phyloP scores from a whole-genome alignment of 2,113 vertebrate species.

The Motacilla alba region DNA sequence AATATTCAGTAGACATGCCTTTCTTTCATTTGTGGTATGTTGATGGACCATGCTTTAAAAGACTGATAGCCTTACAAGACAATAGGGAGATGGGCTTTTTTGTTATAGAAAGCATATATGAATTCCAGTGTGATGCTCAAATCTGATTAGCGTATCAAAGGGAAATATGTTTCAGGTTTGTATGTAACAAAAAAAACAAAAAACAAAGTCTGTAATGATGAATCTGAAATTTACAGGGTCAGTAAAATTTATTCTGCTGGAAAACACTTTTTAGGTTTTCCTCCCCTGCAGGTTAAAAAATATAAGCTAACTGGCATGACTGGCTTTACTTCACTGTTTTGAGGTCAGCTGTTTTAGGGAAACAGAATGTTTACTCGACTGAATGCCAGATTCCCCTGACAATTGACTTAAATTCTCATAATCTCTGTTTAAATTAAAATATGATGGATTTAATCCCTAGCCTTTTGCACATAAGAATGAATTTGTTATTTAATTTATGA shows the following conservation, averaged over 20 bases:
- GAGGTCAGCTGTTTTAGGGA: conserved; percentile 3
- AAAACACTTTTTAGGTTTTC: background rate
- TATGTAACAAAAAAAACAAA: background rate
- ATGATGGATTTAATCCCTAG: background rate
- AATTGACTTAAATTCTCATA: conserved; percentile 16
- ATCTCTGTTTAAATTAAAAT: background rate
- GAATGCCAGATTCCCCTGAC: background rate
- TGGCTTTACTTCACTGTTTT: background rate
- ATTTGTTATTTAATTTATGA: background rate
- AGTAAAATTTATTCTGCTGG: background rate
- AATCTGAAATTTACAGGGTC: background rate
- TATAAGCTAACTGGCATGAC: background rate
- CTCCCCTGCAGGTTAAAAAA: background rate
- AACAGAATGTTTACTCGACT: conserved; percentile 6
- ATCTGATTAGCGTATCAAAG: background rate
- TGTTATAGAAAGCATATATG: background rate
- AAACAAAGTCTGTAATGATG: background rate
- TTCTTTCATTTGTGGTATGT: background rate
- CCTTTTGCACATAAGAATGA: background rate
- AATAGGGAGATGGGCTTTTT: background rate
- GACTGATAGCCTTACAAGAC: background rate
- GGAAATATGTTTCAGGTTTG: background rate
- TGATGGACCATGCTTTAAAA: background rate
- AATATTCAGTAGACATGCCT: background rate
- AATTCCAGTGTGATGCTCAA: background rate